Evolutionary conservation across 2,113 vertebrate species (phyloP).

Genomic region (Girardinichthys multiradiatus): DNA sequence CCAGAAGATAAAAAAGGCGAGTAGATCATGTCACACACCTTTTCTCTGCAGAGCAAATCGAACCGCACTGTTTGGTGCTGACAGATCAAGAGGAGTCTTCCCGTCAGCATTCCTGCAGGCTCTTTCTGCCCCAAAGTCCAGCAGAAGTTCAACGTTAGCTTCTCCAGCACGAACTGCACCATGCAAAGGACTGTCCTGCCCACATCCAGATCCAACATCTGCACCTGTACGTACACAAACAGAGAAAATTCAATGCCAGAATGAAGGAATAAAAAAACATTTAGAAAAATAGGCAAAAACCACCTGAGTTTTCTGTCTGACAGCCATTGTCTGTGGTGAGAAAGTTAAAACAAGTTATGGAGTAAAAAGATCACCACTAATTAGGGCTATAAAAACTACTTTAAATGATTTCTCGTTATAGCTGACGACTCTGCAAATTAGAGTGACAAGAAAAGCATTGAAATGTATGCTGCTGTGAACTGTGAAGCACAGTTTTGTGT

Average conservation of each 20-base stretch:
- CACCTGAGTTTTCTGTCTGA: too few species aligned
- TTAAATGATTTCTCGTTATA: not conserved
- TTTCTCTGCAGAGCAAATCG: constrained; percentile 73
- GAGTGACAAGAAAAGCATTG: not conserved
- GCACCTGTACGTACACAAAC: constrained; percentile 78
- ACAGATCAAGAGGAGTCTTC: constrained; percentile 85
- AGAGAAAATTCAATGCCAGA: not conserved
- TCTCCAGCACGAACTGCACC: constrained; percentile 80
- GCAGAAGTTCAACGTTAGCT: constrained; percentile 78
- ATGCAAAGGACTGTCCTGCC: constrained; percentile 86
- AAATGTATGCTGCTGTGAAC: not conserved
- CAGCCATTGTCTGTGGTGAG: not conserved
- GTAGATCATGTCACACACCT: constrained; percentile 47
- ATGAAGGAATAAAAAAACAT: not conserved
- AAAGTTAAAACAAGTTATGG: not conserved
- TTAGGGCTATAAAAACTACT: constrained; percentile 1
- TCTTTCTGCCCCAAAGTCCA: constrained; percentile 87
- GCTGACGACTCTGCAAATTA: not conserved
- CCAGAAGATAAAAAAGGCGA: not conserved
- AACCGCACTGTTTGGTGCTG: constrained; percentile 75
- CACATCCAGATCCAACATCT: constrained; percentile 79
- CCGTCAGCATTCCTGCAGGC: constrained; percentile 84
- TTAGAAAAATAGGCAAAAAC: not conserved
- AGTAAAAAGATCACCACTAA: not conserved
- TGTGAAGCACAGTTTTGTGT: not conserved